Base-by-base conservation (phyloP, 1,140 invertebrate species). In the Scaptomyza hsui region DNA sequence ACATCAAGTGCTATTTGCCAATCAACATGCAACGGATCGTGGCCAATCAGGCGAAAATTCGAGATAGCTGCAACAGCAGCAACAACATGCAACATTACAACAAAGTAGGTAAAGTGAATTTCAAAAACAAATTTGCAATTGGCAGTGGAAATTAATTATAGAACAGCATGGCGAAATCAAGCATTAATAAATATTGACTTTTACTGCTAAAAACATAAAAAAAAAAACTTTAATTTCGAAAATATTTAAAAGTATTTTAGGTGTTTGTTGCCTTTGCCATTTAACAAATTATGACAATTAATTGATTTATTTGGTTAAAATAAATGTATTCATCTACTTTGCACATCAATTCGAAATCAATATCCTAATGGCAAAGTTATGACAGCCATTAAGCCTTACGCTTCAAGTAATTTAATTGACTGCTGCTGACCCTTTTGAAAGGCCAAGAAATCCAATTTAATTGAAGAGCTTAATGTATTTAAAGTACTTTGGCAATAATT, bases 21-120 rank as follows among this genome's bases (percentile, higher is more conserved):
- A 75, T 72, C 72, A 75, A 62, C 72, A 72, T 75, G 72, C 70
- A 55, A 55, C n/a, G 61, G 69, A 49, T 55, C 67, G 52, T 65
- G 51, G 53, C 51, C 70, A 72, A 72, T 72, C 70, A 68, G 63
- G 18, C 70, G 59, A 69, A 41, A 41, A 64, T 67, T 57, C 56
- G 24, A 47, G 49, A 48, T 57, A 72, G 55, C 41, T 61, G 48
- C 26, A 12, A 26, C 56, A 56, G 19, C 15, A 19, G 21, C 35
- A 41, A 48, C 39, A 37, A 18, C 21, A 5, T 52, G 49, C 12
- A 52, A 52, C 15, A 29, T 29, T 7, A 29, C 26, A 29, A 29
- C 26, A 29, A 29, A 29, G 26, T 29, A 29, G 16, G 21, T 37
- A 49, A 60, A 60, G 44, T 48, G 56, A 60, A 48, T 47, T 59